These are phyloP conservation scores for Pammene fasciana DNA, from an alignment of 2,888 invertebrate genomes.

Conservation along the genomic window DNA sequence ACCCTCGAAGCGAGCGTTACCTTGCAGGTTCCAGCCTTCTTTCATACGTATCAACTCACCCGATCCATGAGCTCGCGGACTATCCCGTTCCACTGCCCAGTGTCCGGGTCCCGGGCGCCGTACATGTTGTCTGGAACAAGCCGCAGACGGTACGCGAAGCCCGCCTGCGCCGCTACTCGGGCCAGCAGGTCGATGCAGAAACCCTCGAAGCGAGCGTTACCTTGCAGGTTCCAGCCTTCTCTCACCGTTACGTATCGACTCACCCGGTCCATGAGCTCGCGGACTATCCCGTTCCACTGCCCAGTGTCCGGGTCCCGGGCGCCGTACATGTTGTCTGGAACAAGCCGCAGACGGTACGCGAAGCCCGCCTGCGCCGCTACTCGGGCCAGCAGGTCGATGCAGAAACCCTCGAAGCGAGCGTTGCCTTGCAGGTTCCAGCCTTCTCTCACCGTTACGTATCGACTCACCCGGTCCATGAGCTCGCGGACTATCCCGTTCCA, in stretches of 20 bases:
- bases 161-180: no score
- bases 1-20: no score
- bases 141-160: no score
- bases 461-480: conserved; percentile 90
- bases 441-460: conserved; percentile 88
- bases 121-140: no score
- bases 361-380: conserved; percentile 94
- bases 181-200: no score
- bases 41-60: neutral
- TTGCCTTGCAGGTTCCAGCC: conserved; percentile 94
- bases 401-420: conserved; percentile 94
- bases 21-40: no score
- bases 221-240: no score
- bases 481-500: conserved; percentile 96
- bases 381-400: conserved; percentile 93
- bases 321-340: conserved; percentile 95
- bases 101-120: no score
- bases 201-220: no score
- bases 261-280: conserved; percentile 93
- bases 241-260: conserved; percentile 43
- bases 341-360: conserved; percentile 91
- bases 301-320: conserved; percentile 93
- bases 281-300: conserved; percentile 95
- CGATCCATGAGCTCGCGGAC: no score
- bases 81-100: no score